Percentiles rank a stretch among this genome's conserved stretches.
These are phyloP conservation scores for Pyrgilauda ruficollis DNA, from an alignment of 2,113 vertebrate species.

Conservation along the genomic window DNA sequence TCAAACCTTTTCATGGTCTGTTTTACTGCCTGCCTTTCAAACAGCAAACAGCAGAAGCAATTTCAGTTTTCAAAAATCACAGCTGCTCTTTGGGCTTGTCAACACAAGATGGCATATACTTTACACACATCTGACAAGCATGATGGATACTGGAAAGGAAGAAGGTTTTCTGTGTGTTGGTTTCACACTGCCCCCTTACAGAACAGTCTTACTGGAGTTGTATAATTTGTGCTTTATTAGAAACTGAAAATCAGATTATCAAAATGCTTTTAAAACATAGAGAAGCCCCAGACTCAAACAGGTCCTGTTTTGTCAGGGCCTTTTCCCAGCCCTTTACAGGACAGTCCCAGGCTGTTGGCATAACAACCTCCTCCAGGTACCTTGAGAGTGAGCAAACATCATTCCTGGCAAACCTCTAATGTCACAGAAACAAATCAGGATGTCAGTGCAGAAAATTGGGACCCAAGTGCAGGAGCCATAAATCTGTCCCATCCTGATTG, in stretches of 20 bases:
- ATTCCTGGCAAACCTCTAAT: neutral
- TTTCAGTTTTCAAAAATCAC: conserved; percentile 1
- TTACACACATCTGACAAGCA: conserved; percentile 67
- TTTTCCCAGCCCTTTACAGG: neutral
- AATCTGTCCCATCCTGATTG: conserved; percentile 53
- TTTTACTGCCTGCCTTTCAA: neutral
- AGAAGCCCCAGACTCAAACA: neutral
- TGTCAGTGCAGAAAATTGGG: conserved; percentile 61
- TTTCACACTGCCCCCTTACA: neutral
- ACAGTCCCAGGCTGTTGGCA: neutral
- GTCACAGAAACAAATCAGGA: conserved; percentile 64
- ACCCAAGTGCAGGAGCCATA: conserved; percentile 27
- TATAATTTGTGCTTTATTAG: neutral
- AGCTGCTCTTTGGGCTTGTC: conserved; percentile 66
- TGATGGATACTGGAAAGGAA: conserved; percentile 49
- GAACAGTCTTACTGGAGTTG: neutral
- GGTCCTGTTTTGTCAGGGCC: neutral
- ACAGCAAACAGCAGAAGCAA: neutral
- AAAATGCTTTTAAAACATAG: neutral
- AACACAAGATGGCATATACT: conserved; percentile 74
- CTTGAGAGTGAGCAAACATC: conserved; percentile 7
- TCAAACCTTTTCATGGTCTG: neutral
- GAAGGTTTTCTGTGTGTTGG: neutral
- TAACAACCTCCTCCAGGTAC: neutral
- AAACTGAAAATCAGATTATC: neutral